Base-by-base conservation (phyloP, 1,140 invertebrate genomes). In the Zaprionus nigranus region DNA sequence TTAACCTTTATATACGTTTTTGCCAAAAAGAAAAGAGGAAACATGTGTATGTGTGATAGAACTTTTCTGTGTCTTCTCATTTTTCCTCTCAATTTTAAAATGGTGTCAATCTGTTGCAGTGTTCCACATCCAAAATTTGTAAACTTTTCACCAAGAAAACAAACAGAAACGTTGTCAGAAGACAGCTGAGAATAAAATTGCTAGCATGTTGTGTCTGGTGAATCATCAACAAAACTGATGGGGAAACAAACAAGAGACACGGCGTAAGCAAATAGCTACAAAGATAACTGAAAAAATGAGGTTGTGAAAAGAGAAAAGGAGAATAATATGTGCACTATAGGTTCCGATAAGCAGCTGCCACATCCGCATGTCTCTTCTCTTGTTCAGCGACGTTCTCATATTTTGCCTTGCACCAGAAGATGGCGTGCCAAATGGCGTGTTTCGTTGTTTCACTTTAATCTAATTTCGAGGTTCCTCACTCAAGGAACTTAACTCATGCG, bases 321-420 rank as follows among this genome's bases (percentile, higher is more conserved):
- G 51, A 46, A 68, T 30, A 38, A 49, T 58, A 38, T 62, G 58
- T 51, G 51, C 51, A 68, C 68, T 65, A 62, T 74, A 58, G 68
- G 58, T 56, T 13, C 58, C 58, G 71, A 74, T 74, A 74, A 58
- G 51, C 65, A 69, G 58, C 51, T 57, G 51, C 65, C 62, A 20
- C 71, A 57, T 17, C 46, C 49, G 30, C 65, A 68, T 74, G 13
- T 17, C 3, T 1, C 26, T 17, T 34, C 15, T 12, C 15, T 62
- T 13, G 24, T 9, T 4, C 36, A 13, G 12, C 24, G 12, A 6
- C 36, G 24, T 13, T 49, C 20, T 2, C 24, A n/a, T 51, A 54
- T 62, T n/a, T 17, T 15, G 12, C 12, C 13, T n/a, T 40, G 36
- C n/a, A n/a, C n/a, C n/a, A n/a, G n/a, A n/a, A n/a, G n/a, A n/a